Conservation (phyloP, 30 jellyfish, hydroid and myxozoan genomes). For the Sanderia malayensis region DNA sequence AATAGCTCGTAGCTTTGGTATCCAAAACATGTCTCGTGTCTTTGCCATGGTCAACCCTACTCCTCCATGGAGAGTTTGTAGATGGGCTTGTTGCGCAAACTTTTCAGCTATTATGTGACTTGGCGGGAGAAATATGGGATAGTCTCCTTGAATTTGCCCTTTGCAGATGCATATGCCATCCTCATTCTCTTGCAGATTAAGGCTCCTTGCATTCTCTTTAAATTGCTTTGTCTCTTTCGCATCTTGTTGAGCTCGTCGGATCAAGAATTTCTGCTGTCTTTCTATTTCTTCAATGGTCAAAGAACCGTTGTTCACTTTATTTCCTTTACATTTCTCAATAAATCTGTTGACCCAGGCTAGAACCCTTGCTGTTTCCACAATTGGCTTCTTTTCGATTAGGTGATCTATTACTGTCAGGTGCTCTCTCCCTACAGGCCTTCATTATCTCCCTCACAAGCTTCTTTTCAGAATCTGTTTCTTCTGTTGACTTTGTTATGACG, state of each 20-base stretch:
- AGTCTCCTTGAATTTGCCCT: slow-evolving; percentile 34
- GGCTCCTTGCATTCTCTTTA: not conserved
- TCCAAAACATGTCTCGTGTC: slow-evolving; percentile 8
- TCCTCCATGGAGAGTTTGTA: too few relatives aligned
- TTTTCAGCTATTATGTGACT: not conserved
- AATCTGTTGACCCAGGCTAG: slow-evolving; percentile 5
- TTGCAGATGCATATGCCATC: not conserved
- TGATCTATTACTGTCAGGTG: slow-evolving; percentile 7
- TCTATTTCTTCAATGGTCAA: too few relatives aligned
- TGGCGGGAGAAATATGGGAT: slow-evolving; percentile 20
- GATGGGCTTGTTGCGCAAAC: slow-evolving; percentile 18
- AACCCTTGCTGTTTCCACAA: not conserved
- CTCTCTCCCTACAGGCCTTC: slow-evolving; percentile 21
- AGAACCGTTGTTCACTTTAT: too few relatives aligned
- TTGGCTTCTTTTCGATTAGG: slow-evolving; percentile 5
- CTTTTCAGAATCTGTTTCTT: not conserved
- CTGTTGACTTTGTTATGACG: not conserved
- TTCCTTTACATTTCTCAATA: too few relatives aligned
- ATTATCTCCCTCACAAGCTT: not conserved
- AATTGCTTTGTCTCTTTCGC: slow-evolving; percentile 3
- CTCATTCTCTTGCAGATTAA: not conserved
- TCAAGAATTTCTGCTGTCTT: too few relatives aligned
- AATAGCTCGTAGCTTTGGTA: slow-evolving; percentile 5
- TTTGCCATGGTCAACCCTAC: slow-evolving; percentile 17
- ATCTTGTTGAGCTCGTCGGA: too few relatives aligned